A percentile compares a stretch with the other conserved stretches of the same genome.
phyloP scores from a whole-genome alignment of 2,888 invertebrate species.

The Monopis laevigella region DNA sequence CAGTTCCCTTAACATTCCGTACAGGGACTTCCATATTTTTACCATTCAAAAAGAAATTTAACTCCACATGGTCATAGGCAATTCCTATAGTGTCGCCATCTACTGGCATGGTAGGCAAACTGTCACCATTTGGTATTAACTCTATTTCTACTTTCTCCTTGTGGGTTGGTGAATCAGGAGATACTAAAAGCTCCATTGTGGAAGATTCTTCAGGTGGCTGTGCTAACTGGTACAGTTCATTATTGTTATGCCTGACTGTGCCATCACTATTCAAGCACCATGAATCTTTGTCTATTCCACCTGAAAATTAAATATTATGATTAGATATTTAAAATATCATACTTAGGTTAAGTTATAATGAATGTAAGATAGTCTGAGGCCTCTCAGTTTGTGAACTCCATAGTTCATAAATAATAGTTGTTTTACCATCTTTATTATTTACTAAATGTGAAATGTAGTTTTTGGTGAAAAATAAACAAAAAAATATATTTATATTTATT shows the following conservation, averaged over 20 bases:
- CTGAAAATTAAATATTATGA: conserved; percentile 38
- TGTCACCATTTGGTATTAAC: conserved; percentile 15
- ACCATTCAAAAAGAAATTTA: conserved; percentile 95
- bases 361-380: no score
- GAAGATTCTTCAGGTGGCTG: conserved; percentile 53
- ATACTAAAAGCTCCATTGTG: conserved; percentile 47
- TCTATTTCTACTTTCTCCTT: conserved; percentile 37
- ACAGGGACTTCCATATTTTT: conserved; percentile 85
- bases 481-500: no score
- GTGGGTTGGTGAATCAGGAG: conserved; percentile 40
- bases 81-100: conserved; percentile 96
- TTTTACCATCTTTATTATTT: no score
- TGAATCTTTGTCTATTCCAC: conserved; percentile 88
- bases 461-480: no score
- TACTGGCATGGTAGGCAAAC: conserved; percentile 67
- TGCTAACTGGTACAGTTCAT: conserved; percentile 75
- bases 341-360: no score
- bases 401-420: no score
- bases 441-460: no score
- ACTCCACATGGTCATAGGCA: conserved; percentile 94
- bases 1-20: conserved; percentile 87
- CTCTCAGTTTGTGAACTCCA: no score
- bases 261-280: conserved; percentile 96
- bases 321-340: no score
- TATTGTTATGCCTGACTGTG: conserved; percentile 83